Evolutionary conservation across 1,140 invertebrate species (phyloP).

Genomic region (Lepidurus apus): DNA sequence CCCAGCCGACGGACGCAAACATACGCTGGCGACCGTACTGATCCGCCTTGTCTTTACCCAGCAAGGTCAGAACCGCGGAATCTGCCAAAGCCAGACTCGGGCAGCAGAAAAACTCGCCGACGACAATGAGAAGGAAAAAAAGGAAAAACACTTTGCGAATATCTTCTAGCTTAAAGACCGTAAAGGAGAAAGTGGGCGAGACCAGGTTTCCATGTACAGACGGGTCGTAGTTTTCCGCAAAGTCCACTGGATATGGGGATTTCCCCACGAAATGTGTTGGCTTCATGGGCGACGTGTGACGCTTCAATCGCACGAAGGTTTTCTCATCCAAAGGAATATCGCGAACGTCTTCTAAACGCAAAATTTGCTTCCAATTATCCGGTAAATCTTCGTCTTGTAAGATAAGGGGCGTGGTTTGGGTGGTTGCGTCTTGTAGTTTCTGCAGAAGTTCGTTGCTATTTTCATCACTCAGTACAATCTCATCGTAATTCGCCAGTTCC

Average conservation of each 20-base stretch:
- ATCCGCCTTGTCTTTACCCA: slow-evolving; percentile 82
- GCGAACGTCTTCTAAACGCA: neutral
- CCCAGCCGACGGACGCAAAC: slow-evolving; percentile 98
- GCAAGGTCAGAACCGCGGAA: slow-evolving; percentile 81
- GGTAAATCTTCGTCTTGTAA: slow-evolving; percentile 36
- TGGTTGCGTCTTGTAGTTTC: slow-evolving; percentile 40
- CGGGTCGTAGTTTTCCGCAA: slow-evolving; percentile 77
- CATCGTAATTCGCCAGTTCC: neutral
- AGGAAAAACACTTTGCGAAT: slow-evolving; percentile 96
- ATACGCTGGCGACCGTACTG: slow-evolving; percentile 94
- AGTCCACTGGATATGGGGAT: slow-evolving; percentile 68
- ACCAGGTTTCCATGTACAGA: slow-evolving; percentile 69
- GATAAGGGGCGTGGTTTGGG: slow-evolving; percentile 23
- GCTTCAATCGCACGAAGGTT: slow-evolving; percentile 15
- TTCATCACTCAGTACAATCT: neutral
- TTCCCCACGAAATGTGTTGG: slow-evolving; percentile 47
- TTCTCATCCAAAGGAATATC: slow-evolving; percentile 25
- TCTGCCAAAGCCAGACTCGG: slow-evolving; percentile 96
- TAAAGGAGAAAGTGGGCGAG: slow-evolving; percentile 84
- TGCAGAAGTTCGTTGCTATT: slow-evolving; percentile 40
- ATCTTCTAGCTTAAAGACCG: slow-evolving; percentile 70
- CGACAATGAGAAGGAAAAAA: slow-evolving; percentile 79
- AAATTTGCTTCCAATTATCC: slow-evolving; percentile 37
- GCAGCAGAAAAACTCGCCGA: slow-evolving; percentile 96
- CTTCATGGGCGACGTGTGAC: slow-evolving; percentile 30